Evolutionary conservation across 2,113 vertebrate species (phyloP), one percentile per base, ranked within the genome.

Genomic region (Peromyscus leucopus): DNA sequence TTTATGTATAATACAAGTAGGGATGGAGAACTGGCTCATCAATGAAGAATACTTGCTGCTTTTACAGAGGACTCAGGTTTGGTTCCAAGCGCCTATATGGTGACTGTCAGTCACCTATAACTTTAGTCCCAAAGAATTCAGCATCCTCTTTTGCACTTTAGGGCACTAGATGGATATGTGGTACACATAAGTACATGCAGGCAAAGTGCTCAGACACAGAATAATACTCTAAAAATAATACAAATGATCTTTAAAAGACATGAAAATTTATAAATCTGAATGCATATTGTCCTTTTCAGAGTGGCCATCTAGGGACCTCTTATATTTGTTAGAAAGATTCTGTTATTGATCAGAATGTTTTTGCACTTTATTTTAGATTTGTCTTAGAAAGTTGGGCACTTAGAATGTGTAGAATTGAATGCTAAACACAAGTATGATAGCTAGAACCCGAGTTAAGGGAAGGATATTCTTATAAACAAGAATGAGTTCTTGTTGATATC

Each of bases 201-300:
- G 19, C 9, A n/a, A 82, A 82, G 51, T 59, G 59, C 21, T 82
- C 19, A 19, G 3, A 79, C 1, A 5, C 28, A 36, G 31, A 57
- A 22, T 6, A 57, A 36, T 36, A 80, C 17, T 57, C 48, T 55
- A 24, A 89, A 88, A 94, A 80, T 85, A 74, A 71, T 79, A 31
- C 39, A 82, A 93, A 31, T 33, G 0, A 51, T 61, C 17, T 89
- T 86, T 84, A 9, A 48, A 93, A 26, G 17, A 82, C 42, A 24
- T 19, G 16, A 82, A 82, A 72, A 82, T 63, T 93, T 84, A 63
- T 39, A 83, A 92, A 92, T 72, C 11, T 39, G 72, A 92, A 92
- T 91, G 46, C 7, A 61, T 79, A 63, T 51, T 88, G 0, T 59
- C 10, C 10, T 69, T 65, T 63, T 89, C 65, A 72, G 19, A 48